Percentiles rank a stretch among this genome's conserved stretches.
phyloP scores from a whole-genome alignment of 2,888 invertebrate species.

The Phymatocera aterrima region DNA sequence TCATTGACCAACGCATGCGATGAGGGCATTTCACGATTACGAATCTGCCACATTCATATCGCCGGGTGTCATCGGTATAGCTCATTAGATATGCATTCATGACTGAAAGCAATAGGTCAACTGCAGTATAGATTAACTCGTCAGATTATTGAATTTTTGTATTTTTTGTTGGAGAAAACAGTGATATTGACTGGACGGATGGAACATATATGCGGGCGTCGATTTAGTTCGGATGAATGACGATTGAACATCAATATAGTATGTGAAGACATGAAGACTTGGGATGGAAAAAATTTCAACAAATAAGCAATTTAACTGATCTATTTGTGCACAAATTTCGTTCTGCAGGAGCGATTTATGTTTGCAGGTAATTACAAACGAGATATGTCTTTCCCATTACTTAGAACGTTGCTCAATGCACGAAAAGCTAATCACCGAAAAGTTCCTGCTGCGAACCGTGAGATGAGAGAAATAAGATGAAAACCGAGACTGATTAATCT shows the following conservation, averaged over 20 bases:
- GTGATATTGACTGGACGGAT: background rate
- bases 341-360: too few relatives aligned
- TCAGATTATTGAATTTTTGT: background rate
- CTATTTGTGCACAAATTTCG: too few relatives aligned
- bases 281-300: too few relatives aligned
- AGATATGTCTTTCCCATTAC: too few relatives aligned
- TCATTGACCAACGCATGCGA: background rate
- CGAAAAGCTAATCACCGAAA: too few relatives aligned
- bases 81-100: constrained; percentile 22
- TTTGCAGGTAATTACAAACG: too few relatives aligned
- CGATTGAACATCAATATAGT: background rate
- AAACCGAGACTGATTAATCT: too few relatives aligned
- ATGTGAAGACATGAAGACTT: too few relatives aligned
- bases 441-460: too few relatives aligned
- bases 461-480: too few relatives aligned
- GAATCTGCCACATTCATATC: background rate
- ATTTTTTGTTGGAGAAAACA: background rate
- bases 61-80: background rate
- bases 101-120: background rate
- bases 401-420: too few relatives aligned
- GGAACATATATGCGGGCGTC: background rate
- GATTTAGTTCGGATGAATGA: background rate
- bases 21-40: background rate
- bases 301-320: too few relatives aligned
- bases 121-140: background rate